phyloP scores from a whole-genome alignment of 2,888 invertebrate species.

The Tetheella fluctuosa region DNA sequence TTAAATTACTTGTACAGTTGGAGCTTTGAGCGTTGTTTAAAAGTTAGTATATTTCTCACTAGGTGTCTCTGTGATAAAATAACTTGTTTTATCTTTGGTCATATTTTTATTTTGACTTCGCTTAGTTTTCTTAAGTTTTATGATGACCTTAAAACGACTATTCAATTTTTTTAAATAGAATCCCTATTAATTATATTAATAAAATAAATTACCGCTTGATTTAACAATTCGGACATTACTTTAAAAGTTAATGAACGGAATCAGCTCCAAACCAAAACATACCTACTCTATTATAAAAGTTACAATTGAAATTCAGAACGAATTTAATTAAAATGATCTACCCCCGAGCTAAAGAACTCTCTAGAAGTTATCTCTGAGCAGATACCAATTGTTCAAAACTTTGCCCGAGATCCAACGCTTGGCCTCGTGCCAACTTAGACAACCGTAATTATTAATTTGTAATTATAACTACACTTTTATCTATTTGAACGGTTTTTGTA shows the following conservation, averaged over 20 bases:
- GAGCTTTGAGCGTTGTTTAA: neutral
- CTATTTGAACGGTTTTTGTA: slow-evolving; percentile 13
- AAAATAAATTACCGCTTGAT: neutral
- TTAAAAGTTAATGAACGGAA: neutral
- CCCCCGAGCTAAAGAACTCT: slow-evolving; percentile 40
- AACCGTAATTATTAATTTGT: slow-evolving; percentile 46
- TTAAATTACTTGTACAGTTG: neutral
- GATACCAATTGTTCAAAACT: slow-evolving; percentile 59
- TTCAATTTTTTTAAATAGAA: no score
- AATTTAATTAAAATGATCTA: slow-evolving; percentile 70
- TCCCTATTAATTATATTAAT: no score
- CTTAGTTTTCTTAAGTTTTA: no score
- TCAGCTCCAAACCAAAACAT: neutral
- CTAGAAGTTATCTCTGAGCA: slow-evolving; percentile 54
- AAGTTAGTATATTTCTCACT: neutral
- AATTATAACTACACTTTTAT: slow-evolving; percentile 23
- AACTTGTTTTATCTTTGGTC: neutral
- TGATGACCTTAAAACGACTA: no score
- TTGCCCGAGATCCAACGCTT: slow-evolving; percentile 26
- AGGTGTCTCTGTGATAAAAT: neutral
- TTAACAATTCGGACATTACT: neutral
- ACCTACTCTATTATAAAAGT: slow-evolving; percentile 38
- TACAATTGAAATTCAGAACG: slow-evolving; percentile 46
- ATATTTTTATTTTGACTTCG: no score
- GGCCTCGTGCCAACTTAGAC: slow-evolving; percentile 33